These are phyloP conservation scores for Drosophila kuntzei DNA, from an alignment of 2,888 invertebrate genomes.

Conservation along the genomic window DNA sequence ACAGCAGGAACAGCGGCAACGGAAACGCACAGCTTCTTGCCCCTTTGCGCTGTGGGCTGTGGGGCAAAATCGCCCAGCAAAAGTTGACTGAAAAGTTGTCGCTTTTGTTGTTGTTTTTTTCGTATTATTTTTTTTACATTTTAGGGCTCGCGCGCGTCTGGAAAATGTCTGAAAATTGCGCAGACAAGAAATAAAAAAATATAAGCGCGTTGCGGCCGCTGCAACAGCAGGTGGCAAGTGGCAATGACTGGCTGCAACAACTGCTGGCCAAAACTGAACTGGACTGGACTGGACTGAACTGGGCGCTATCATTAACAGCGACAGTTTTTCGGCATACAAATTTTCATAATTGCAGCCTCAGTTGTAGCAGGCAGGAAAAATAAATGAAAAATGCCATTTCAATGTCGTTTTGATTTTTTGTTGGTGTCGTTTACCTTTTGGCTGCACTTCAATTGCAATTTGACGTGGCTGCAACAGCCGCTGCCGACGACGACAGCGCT, in stretches of 20 bases:
- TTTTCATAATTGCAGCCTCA: constrained; percentile 58
- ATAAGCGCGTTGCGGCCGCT: constrained; percentile 27
- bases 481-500: constrained; percentile 27
- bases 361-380: constrained; percentile 46
- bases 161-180: constrained; percentile 80
- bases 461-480: constrained; percentile 60
- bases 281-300: constrained; percentile 43
- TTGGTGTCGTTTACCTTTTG: constrained; percentile 83
- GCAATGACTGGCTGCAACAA: constrained; percentile 37
- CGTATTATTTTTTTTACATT: constrained; percentile 32
- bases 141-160: constrained; percentile 76
- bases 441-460: constrained; percentile 80
- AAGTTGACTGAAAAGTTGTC: constrained; percentile 76
- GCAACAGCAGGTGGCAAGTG: constrained; percentile 68
- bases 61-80: constrained; percentile 62
- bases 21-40: constrained; percentile 81
- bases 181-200: constrained; percentile 59
- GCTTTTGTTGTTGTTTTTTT: constrained; percentile 43
- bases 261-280: constrained; percentile 55
- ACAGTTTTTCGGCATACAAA: constrained; percentile 53
- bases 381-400: constrained; percentile 82
- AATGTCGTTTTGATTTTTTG: constrained; percentile 78
- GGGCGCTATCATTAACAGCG: constrained; percentile 46
- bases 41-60: constrained; percentile 71
- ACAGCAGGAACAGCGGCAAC: constrained; percentile 36